phyloP scores from a whole-genome alignment of 2,797 vertebrate species.

The Fundulus diaphanus region DNA sequence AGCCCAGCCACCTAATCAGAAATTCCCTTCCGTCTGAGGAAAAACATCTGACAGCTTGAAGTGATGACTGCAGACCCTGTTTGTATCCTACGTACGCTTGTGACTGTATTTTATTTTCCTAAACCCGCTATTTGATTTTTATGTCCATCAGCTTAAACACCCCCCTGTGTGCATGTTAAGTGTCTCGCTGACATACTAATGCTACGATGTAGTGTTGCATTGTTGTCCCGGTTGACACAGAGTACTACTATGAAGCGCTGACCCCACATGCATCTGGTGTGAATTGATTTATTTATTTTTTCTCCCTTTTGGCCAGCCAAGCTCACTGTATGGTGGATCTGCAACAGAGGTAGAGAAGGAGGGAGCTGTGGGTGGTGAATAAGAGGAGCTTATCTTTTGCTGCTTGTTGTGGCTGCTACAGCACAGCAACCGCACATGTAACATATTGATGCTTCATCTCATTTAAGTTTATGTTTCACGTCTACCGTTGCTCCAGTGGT shows the following conservation, averaged over 20 bases:
- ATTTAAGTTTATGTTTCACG: conserved; percentile 2
- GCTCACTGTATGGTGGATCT: conserved; percentile 51
- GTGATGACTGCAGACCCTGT: conserved; percentile 23
- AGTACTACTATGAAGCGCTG: conserved; percentile 56
- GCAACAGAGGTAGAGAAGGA: conserved; percentile 45
- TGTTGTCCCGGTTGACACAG: conserved; percentile 16
- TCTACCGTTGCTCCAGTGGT: neutral
- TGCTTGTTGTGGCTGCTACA: conserved; percentile 41
- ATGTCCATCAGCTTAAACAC: conserved; percentile 1
- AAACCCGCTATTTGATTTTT: conserved; percentile 5
- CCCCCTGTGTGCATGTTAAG: neutral
- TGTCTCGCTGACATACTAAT: conserved; percentile 7
- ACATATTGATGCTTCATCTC: conserved; percentile 2
- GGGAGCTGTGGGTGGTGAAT: conserved; percentile 56
- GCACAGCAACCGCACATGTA: conserved; percentile 4
- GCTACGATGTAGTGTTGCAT: conserved; percentile 2
- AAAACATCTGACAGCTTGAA: conserved; percentile 9
- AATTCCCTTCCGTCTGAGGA: conserved; percentile 32
- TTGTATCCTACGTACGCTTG: conserved; percentile 45
- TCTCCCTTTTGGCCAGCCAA: conserved; percentile 48
- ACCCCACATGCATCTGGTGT: conserved; percentile 55
- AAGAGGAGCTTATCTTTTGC: conserved; percentile 48
- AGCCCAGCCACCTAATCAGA: conserved; percentile 32
- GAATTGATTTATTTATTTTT: conserved; percentile 71
- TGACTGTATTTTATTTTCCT: conserved; percentile 26